Conservation (phyloP, 2,888 invertebrate species). For the Lochmaea crataegi region DNA sequence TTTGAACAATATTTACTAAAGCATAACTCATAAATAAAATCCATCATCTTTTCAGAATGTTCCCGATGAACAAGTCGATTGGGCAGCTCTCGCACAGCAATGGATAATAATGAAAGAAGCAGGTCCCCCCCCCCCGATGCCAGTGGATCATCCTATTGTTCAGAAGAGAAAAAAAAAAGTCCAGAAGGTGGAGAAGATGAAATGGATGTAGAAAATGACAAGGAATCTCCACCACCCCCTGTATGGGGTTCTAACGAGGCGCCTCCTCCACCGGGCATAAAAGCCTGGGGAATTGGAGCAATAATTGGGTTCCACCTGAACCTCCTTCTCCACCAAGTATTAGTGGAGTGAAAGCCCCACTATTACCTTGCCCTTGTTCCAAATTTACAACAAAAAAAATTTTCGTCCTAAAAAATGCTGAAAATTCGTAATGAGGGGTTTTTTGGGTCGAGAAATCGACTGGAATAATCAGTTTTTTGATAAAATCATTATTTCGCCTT, state of each 20-base stretch:
- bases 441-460: too few relatives aligned
- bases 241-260: conserved; percentile 65
- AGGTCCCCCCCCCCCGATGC: conserved; percentile 62
- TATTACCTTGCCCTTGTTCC: too few relatives aligned
- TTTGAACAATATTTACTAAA: too few relatives aligned
- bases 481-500: too few relatives aligned
- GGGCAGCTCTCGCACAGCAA: conserved; percentile 96
- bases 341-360: conserved; percentile 55
- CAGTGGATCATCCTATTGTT: conserved; percentile 45
- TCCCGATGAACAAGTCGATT: conserved; percentile 87
- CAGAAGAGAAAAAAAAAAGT: conserved; percentile 36
- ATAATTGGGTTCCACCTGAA: conserved; percentile 59
- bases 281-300: conserved; percentile 61
- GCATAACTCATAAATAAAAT: too few relatives aligned
- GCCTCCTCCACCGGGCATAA: conserved; percentile 50
- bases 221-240: conserved; percentile 65
- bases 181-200: conserved; percentile 81
- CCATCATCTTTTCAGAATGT: conserved; percentile 85
- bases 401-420: too few relatives aligned
- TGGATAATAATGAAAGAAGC: conserved; percentile 97
- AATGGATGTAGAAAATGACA: conserved; percentile 87
- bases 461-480: too few relatives aligned
- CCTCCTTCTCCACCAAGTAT: conserved; percentile 52
- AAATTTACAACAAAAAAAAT: too few relatives aligned
- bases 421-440: too few relatives aligned